Conservation (phyloP, 2,888 invertebrate genomes). For the Drosophila mayaguana region DNA sequence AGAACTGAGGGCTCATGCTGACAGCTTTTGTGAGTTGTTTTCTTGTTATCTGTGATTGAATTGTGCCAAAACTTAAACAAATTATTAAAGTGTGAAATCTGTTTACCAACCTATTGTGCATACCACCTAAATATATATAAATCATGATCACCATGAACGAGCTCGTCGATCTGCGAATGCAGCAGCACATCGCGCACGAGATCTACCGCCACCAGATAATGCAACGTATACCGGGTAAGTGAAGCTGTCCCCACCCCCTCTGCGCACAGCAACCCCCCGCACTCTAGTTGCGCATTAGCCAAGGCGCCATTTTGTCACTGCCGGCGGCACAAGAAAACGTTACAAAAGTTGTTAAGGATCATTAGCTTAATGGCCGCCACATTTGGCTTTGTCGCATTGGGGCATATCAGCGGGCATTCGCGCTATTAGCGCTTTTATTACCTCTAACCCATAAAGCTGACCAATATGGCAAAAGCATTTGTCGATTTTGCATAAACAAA, state of each 20-base stretch:
- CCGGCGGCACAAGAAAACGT: slow-evolving; percentile 9
- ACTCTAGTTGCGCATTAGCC: slow-evolving; percentile 25
- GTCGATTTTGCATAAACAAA: slow-evolving; percentile 36
- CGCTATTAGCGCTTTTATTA: slow-evolving; percentile 45
- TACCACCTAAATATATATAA: neutral
- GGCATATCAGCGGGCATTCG: slow-evolving; percentile 40
- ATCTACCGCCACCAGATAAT: slow-evolving; percentile 84
- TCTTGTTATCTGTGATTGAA: slow-evolving; percentile 56
- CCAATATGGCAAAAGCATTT: slow-evolving; percentile 64
- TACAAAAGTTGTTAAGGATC: slow-evolving; percentile 57
- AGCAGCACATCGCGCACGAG: slow-evolving; percentile 84
- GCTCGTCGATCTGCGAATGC: slow-evolving; percentile 83
- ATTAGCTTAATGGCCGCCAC: slow-evolving; percentile 58
- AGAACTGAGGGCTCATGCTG: slow-evolving; percentile 41
- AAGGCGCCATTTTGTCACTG: slow-evolving; percentile 48
- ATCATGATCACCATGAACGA: slow-evolving; percentile 83
- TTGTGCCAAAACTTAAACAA: slow-evolving; percentile 60
- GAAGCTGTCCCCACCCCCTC: neutral
- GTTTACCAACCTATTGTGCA: slow-evolving; percentile 8
- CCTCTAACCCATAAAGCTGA: slow-evolving; percentile 59
- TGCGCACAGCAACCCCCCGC: no score
- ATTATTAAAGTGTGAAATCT: slow-evolving; percentile 56
- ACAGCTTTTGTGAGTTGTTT: slow-evolving; percentile 30
- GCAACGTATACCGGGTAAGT: slow-evolving; percentile 84
- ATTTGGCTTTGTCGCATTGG: slow-evolving; percentile 42